Base-by-base conservation (phyloP, 2,797 vertebrate species). In the Enteromius paludinosus region DNA sequence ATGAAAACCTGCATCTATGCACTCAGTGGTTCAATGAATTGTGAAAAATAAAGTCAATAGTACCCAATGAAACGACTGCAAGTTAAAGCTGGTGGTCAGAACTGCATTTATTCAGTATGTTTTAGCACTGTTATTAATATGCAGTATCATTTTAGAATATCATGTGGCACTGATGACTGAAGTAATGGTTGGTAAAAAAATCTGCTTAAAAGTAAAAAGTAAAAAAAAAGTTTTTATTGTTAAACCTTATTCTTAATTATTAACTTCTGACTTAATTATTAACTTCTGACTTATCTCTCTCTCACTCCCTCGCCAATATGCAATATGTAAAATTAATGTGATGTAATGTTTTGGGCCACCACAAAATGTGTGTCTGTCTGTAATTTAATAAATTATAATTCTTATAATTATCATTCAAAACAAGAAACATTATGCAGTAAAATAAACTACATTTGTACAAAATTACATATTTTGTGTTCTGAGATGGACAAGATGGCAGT, bases 11-110 rank as follows among this genome's bases (percentile, higher is more conserved):
- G 23, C 18, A 25, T 66, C 56, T 54, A 64, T 12, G 66, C 30
- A 45, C 68, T 18, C 52, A 72, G 56, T 20, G 82, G 59, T 30
- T 59, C 54, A 85, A 59, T 38, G 83, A 84, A 30, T 70, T 84
- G 28, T 69, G 23, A 62, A 66, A 33, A 38, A 28, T 64, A 66
- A 28, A 74, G 62, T 56, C 78, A 77, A 70, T 66, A 62, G 33
- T 66, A 72, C 15, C 28, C 18, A 43, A 77, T 47, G 25, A 64
- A 30, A 18, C 17, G n/a, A 28, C 59, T 64, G 17, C 17, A 77
- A 47, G 59, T 45, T 30, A 47, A 62, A 47, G 17, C 17, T n/a
- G n/a, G 52, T 62, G 35, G 38, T 30, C 56, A 30, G 74, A 77
- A 18, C 17, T 8, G 25, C 23, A 64, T 45, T 76, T 33, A 30